Percentiles rank a stretch among this genome's conserved stretches.
phyloP scores from a whole-genome alignment of 2,797 vertebrate genomes.

The Peromyscus attwateri region DNA sequence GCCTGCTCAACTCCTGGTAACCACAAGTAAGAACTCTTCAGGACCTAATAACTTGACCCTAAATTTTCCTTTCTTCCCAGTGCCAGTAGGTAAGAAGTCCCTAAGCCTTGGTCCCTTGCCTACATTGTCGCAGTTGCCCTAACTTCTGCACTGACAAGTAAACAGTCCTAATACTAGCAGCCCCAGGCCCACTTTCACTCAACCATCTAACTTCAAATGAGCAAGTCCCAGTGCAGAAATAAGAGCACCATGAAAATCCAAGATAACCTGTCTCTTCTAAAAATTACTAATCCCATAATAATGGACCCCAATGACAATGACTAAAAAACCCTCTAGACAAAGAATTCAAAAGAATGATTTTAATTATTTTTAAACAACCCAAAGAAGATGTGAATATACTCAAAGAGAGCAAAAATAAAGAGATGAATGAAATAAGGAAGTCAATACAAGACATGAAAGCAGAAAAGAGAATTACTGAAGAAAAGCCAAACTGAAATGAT shows the following conservation, averaged over 20 bases:
- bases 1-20: not conserved
- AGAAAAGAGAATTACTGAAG: not conserved
- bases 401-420: not conserved
- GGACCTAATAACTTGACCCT: not conserved
- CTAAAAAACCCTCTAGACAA: not conserved
- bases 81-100: not conserved
- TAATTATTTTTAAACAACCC: not conserved
- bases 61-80: too few species aligned
- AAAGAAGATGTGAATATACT: not conserved
- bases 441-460: not conserved
- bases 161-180: not conserved
- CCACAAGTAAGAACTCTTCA: not conserved
- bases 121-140: not conserved
- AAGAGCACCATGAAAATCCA: not conserved
- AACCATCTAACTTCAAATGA: not conserved
- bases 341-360: not conserved
- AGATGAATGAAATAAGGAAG: not conserved
- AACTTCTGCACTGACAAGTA: too few species aligned
- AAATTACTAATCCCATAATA: not conserved
- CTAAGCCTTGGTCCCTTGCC: not conserved
- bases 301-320: not conserved
- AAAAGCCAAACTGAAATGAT: not conserved
- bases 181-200: not conserved
- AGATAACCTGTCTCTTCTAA: not conserved
- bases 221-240: not conserved